These are phyloP conservation scores for Orussus abietinus DNA, from an alignment of 1,140 invertebrate species.

Conservation along the genomic window DNA sequence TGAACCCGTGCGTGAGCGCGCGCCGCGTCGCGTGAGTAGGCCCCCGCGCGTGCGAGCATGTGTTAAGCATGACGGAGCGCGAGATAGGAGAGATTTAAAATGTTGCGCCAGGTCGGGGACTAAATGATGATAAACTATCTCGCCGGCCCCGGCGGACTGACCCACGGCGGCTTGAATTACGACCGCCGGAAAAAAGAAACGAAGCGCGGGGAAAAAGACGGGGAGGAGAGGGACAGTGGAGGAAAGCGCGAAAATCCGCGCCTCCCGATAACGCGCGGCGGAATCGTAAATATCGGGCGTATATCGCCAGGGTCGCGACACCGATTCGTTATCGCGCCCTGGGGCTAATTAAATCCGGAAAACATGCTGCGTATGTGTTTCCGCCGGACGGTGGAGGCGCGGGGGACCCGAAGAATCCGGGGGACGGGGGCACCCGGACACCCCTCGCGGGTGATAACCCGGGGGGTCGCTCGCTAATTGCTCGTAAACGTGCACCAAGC, in stretches of 20 bases:
- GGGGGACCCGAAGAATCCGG: neutral
- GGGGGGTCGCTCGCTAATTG: slow-evolving; percentile 40
- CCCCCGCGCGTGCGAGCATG: slow-evolving; percentile 22
- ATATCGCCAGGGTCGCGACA: slow-evolving; percentile 12
- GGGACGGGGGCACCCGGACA: too few relatives aligned
- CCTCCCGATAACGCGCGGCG: slow-evolving; percentile 15
- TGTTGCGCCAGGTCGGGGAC: slow-evolving; percentile 48
- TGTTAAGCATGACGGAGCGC: slow-evolving; percentile 23
- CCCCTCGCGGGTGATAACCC: slow-evolving; percentile 5
- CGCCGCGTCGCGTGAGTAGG: neutral
- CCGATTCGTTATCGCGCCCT: slow-evolving; percentile 30
- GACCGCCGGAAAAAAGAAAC: slow-evolving; percentile 29
- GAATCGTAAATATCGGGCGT: slow-evolving; percentile 38
- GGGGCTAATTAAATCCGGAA: slow-evolving; percentile 52
- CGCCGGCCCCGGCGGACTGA: slow-evolving; percentile 39
- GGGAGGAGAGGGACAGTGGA: neutral
- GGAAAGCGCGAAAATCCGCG: slow-evolving; percentile 7
- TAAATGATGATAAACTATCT: slow-evolving; percentile 54
- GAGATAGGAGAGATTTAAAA: slow-evolving; percentile 51
- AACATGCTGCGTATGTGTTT: too few relatives aligned
- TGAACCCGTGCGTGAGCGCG: too few relatives aligned
- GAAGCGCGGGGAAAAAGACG: slow-evolving; percentile 23
- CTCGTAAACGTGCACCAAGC: slow-evolving; percentile 51
- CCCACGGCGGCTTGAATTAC: slow-evolving; percentile 43
- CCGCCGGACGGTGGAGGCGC: too few relatives aligned